Conservation (phyloP, 2,113 vertebrate genomes). For the Catharus fuscescens region DNA sequence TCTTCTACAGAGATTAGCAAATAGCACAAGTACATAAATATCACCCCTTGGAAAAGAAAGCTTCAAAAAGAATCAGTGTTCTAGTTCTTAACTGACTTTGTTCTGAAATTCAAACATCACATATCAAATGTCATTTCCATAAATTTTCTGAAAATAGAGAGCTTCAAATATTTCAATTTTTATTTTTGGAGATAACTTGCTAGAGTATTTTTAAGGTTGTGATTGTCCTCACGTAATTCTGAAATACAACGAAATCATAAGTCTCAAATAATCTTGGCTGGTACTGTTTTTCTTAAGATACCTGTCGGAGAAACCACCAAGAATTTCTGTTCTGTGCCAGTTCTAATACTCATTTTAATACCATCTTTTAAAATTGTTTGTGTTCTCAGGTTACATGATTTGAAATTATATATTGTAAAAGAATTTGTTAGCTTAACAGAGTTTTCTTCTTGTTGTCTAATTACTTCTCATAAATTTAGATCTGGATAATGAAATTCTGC, state of each 20-base stretch:
- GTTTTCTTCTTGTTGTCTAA: neutral
- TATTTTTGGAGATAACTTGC: neutral
- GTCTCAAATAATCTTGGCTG: neutral
- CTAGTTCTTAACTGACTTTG: neutral
- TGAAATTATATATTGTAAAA: neutral
- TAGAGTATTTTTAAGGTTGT: neutral
- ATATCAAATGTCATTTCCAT: neutral
- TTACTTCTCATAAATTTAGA: neutral
- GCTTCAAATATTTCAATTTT: neutral
- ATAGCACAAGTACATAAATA: neutral
- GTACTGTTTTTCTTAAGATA: neutral
- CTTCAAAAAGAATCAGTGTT: neutral
- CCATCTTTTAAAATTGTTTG: neutral
- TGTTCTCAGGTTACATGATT: neutral
- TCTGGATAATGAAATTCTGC: neutral
- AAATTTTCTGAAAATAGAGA: neutral
- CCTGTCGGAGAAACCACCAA: neutral
- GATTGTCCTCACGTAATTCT: neutral
- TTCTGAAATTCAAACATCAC: neutral
- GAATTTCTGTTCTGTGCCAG: neutral
- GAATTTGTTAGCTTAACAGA: neutral
- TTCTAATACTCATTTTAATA: neutral
- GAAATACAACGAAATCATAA: neutral
- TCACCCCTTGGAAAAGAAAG: neutral
- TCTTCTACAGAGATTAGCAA: neutral